Conservation (phyloP, 2,888 invertebrate genomes). For the Agrilus mali region DNA sequence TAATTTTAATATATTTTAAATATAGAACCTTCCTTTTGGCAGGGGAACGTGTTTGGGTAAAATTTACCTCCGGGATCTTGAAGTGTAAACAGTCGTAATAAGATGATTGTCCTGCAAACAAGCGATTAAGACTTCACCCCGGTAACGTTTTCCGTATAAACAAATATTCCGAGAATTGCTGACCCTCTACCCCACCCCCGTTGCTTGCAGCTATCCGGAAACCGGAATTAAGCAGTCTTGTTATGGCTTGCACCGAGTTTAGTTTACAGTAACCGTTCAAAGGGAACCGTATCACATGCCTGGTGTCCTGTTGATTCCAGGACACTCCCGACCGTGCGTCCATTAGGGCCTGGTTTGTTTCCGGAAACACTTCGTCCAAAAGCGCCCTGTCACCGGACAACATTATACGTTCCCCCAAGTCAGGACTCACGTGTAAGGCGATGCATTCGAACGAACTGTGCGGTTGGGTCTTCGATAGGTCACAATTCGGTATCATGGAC, state of each 20-base stretch:
- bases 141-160: slow-evolving; percentile 47
- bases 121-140: slow-evolving; percentile 21
- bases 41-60: too few relatives aligned
- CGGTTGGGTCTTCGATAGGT: slow-evolving; percentile 17
- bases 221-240: slow-evolving; percentile 63
- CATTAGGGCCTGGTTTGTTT: slow-evolving; percentile 66
- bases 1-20: too few relatives aligned
- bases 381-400: slow-evolving; percentile 67
- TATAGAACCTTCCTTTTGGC: too few relatives aligned
- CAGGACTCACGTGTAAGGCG: slow-evolving; percentile 68
- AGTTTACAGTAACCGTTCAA: slow-evolving; percentile 81
- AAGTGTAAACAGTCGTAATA: too few relatives aligned
- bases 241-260: slow-evolving; percentile 79
- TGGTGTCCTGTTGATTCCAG: slow-evolving; percentile 64
- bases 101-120: slow-evolving; percentile 1
- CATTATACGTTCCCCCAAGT: slow-evolving; percentile 69
- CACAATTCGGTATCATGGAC: slow-evolving; percentile 16
- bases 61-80: too few relatives aligned
- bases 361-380: slow-evolving; percentile 63
- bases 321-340: slow-evolving; percentile 69
- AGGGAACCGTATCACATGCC: slow-evolving; percentile 74
- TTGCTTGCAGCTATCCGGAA: slow-evolving; percentile 72
- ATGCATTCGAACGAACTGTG: slow-evolving; percentile 59
- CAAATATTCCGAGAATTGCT: slow-evolving; percentile 81
- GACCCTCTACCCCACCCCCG: slow-evolving; percentile 78